Evolutionary conservation across 1,140 invertebrate species (phyloP), one percentile per base, ranked within the genome.

Genomic region (Nomia melanderi): DNA sequence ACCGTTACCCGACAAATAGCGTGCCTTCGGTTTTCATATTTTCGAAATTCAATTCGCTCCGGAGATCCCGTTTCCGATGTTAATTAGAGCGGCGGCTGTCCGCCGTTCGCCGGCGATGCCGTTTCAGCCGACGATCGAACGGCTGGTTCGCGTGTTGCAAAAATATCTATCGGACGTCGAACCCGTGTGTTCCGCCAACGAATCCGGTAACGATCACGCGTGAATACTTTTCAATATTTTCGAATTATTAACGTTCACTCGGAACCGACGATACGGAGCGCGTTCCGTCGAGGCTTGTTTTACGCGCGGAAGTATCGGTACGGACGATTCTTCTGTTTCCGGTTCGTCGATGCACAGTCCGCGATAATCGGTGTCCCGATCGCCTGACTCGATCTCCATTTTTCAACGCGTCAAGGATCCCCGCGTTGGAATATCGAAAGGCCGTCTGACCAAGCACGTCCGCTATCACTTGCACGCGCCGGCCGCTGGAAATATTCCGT

Each of bases 401-500:
- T 39, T 70, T n/a, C 20, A 36, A 2, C n/a, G 8, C 7, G 33
- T 27, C 23, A 53, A 39, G n/a, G 17, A 25, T 7, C 23, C n/a
- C 31, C 12, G 5, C 17, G 27, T 47, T 33, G 5, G 27, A 9
- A 25, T 23, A 31, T 62, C 14, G 23, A 36, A 31, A 47, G n/a
- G 23, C 11, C n/a, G 70, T 50, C 41, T 47, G 69, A 50, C 69
- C 57, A 62, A 44, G 56, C 36, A 14, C n/a, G 29, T 2, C 7
- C 36, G 36, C 36, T 47, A 60, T 62, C 69, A 71, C 69, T 71
- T 17, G 56, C 69, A 47, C n/a, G 39, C n/a, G 17, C 25, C 11
- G 14, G 23, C 14, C 29, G 25, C 8, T 65, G 25, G 25, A 74
- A 74, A 56, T 74, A 74, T 65, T 74, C 47, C 33, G 47, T 65